Base-by-base conservation (phyloP, 2,797 vertebrate species). In the Halcyon chelicuti region DNA sequence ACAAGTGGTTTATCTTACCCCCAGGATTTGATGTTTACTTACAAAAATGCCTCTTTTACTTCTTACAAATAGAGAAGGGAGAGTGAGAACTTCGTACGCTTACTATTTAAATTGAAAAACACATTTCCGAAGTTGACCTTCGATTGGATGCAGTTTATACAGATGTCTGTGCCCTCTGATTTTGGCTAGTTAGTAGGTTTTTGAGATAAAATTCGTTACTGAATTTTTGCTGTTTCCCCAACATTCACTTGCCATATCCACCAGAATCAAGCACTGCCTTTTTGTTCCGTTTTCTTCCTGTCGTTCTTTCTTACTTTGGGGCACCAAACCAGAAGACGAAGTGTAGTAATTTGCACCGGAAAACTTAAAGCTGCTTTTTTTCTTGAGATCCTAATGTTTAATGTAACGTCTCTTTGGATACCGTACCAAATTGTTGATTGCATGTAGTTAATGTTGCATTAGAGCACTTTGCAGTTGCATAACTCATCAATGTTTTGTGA, bases 371-470 rank as follows among this genome's bases (percentile, higher is more conserved):
- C 98, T 98, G 98, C 98, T 98, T 98, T 55, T 58, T 35, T 98
- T 47, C 97, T 97, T 96, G 96, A 97, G 94, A 98, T 97, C 96
- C 98, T 98, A 96, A 97, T 97, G 97, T 98, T 98, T 98, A 97
- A 97, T 98, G 98, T 98, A 96, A 97, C 96, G 98, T 98, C 97
- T 98, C 92, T 98, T 97, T 97, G 96, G 96, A 98, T 97, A 97
- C 97, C 97, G 97, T 98, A 98, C 97, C 97, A 98, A 98, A 98
- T 96, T 96, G 98, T 98, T 98, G 97, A 97, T 97, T 98, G 98
- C 98, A 98, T 99, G 98, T 98, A 98, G 98, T 98, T 99, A 98
- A 98, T 98, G 98, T 99, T 99, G 99, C 99, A 99, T 99, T 98
- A 98, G 98, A 98, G 98, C 98, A 98, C 98, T 98, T 98, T 98